Base-by-base conservation (phyloP, 2,888 invertebrate genomes). In the Julus scandinavius region DNA sequence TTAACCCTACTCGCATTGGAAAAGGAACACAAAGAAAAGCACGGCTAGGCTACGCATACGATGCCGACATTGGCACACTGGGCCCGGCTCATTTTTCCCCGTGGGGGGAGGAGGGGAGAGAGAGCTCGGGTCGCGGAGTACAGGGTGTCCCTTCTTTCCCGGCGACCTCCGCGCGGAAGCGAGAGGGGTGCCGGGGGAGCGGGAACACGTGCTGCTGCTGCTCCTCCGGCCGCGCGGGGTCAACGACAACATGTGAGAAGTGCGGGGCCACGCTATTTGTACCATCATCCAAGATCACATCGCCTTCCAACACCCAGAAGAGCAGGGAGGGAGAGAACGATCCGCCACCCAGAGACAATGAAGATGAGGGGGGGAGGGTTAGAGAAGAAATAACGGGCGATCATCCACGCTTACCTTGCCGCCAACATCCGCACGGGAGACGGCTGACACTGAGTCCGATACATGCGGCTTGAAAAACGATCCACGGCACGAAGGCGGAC, bases 401-500 rank as follows among this genome's bases (percentile, higher is more conserved):
- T 13, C 29, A 38, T 9, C 86, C 9, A 13, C 20, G n/a, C 58
- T 87, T 87, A 87, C 87, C 87, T 87, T 41, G 50, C 41, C 87
- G 87, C 45, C 87, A 87, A 72, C 87, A 87, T 87, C n/a, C 87
- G 50, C 63, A 87, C 58, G 38, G 87, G 17, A 40, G 87, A 87
- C 87, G 87, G 87, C 72, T 87, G 87, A 58, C 41, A 58, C 41
- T 87, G 87, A 17, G 87, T 58, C 63, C 87, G 50, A 87, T 87
- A 87, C 87, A 87, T 87, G 87, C 58, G 72, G 13, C 7, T 20
- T 1, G 41, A 29, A 29, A 29, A 29, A 29, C 29, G n/a, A n/a
- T 45, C 7, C 85, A 38, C 7, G 7, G 3, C 85, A 38, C 1
- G 45, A n/a, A 20, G n/a, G 84, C 15, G 15, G 17, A 15, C 2